Evolutionary conservation across 2,888 invertebrate genomes (phyloP).

Genomic region (Neoitamus cyanurus): DNA sequence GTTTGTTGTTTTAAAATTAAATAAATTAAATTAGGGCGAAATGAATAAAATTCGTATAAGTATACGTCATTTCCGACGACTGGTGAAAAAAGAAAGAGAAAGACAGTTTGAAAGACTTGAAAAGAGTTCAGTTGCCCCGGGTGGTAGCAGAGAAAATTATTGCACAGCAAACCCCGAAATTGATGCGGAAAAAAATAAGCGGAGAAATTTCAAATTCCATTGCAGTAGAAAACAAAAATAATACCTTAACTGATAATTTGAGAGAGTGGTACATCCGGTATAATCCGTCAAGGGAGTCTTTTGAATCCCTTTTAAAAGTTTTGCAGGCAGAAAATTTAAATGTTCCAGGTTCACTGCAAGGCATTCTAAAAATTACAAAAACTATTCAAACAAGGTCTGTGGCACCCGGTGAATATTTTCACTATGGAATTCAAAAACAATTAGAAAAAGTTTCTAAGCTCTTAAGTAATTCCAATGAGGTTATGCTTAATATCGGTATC

Average conservation of each 20-base stretch:
- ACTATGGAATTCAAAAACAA: background rate
- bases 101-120: too few relatives aligned
- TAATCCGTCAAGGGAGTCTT: background rate
- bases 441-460: background rate
- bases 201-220: background rate
- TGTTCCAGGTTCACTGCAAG: background rate
- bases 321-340: background rate
- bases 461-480: background rate
- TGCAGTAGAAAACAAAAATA: background rate
- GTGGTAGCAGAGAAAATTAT: too few relatives aligned
- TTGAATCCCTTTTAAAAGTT: background rate
- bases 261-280: slow-evolving; percentile 11
- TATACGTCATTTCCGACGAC: too few relatives aligned
- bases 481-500: background rate
- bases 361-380: background rate
- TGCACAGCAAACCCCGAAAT: background rate
- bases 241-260: background rate
- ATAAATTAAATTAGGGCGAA: too few relatives aligned
- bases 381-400: background rate
- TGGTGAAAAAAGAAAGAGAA: too few relatives aligned
- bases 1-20: too few relatives aligned
- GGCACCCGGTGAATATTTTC: background rate
- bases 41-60: too few relatives aligned
- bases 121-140: too few relatives aligned
- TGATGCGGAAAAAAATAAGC: too few relatives aligned